phyloP scores from a whole-genome alignment of 1,140 invertebrate genomes.

The Diabrotica undecimpunctata region DNA sequence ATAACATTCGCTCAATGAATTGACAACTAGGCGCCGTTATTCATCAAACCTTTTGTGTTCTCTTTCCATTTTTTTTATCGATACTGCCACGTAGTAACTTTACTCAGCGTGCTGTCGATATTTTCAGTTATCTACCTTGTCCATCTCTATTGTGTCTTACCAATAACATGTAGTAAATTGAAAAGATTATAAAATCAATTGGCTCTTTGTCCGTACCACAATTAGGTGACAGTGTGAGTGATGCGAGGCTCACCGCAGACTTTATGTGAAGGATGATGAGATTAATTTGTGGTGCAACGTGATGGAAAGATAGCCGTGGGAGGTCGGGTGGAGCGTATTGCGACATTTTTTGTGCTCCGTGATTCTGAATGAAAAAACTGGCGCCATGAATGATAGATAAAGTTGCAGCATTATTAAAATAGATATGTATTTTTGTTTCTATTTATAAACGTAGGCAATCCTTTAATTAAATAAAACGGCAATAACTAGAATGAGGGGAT shows the following conservation, averaged over 20 bases:
- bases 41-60: conserved; percentile 13
- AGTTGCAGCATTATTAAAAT: too few relatives aligned
- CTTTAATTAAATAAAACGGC: too few relatives aligned
- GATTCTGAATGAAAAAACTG: not conserved
- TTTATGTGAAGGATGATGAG: conserved; percentile 11
- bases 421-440: too few relatives aligned
- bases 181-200: conserved; percentile 48
- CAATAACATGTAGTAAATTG: conserved; percentile 48
- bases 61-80: conserved; percentile 6
- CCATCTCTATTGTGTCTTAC: conserved; percentile 47
- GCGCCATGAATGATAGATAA: conserved; percentile 4
- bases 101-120: conserved; percentile 31
- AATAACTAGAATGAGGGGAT: too few relatives aligned
- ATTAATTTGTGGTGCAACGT: conserved; percentile 23
- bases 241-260: conserved; percentile 19
- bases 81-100: conserved; percentile 24
- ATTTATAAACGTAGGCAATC: too few relatives aligned
- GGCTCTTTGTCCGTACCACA: conserved; percentile 31
- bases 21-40: conserved; percentile 23
- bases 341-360: not conserved
- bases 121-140: conserved; percentile 40
- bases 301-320: not conserved
- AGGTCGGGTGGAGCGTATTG: conserved; percentile 1
- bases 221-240: conserved; percentile 37
- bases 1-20: not conserved